A percentile compares a stretch with the other conserved stretches of the same genome.
phyloP scores from a whole-genome alignment of 1,140 invertebrate genomes.

The Steinernema khuongi region DNA sequence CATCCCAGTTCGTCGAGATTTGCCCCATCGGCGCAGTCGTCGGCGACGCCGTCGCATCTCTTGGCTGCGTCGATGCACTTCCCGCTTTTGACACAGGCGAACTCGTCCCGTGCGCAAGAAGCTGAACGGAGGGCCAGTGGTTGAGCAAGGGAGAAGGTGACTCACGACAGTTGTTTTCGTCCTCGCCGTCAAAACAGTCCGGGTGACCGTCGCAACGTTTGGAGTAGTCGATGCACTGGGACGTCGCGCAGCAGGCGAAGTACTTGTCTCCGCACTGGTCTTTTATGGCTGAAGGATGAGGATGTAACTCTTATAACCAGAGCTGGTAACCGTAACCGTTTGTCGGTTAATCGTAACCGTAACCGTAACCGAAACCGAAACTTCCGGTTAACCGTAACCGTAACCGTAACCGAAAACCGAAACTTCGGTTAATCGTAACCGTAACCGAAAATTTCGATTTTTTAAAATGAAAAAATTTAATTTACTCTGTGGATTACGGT shows the following conservation, averaged over 20 bases:
- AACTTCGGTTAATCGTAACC: no score
- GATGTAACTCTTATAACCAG: background rate
- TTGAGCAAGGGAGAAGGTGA: background rate
- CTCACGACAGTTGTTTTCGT: conserved; percentile 45
- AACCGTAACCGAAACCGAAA: no score
- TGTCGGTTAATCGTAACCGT: background rate
- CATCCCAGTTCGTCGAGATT: conserved; percentile 41
- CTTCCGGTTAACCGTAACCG: no score
- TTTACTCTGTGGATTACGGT: no score
- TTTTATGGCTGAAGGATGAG: conserved; percentile 29
- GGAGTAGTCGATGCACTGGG: conserved; percentile 34
- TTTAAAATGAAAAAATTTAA: no score
- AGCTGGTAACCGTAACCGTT: background rate
- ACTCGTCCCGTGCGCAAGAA: conserved; percentile 38
- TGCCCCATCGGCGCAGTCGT: conserved; percentile 39
- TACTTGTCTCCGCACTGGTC: conserved; percentile 38
- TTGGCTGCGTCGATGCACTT: conserved; percentile 35
- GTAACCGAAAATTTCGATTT: no score
- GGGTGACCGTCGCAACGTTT: conserved; percentile 40
- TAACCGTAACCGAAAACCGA: no score
- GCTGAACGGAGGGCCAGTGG: conserved; percentile 26
- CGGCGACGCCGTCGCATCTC: conserved; percentile 35
- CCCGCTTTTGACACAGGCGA: conserved; percentile 39
- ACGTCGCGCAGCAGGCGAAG: conserved; percentile 39
- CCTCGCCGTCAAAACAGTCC: conserved; percentile 41